Base-by-base conservation (phyloP, 2,113 vertebrate genomes). In the Budorcas taxicolor region DNA sequence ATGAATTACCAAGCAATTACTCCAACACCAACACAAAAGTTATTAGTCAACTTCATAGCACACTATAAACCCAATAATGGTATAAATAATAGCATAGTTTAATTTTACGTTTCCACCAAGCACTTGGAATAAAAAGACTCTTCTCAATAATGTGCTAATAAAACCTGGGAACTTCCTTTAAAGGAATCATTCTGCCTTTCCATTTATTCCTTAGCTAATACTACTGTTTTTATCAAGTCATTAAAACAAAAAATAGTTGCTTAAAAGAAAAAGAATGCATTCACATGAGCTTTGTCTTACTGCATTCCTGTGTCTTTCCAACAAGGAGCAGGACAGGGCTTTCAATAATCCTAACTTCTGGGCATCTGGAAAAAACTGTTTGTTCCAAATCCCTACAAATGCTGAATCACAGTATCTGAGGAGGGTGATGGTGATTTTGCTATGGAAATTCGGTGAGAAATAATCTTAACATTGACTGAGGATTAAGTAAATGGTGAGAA, bases 401-500 rank as follows among this genome's bases (percentile, higher is more conserved):
- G 74, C 33, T 97, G 92, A 98, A 97, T 97, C 82, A 97, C 87
- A 95, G 36, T 67, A 53, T 98, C 86, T 94, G 53, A 97, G 76
- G 36, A 97, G 58, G 47, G n/a, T 53, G 27, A 85, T 16, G 92
- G 64, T 96, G 92, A 97, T 94, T 97, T 97, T 96, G 21, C 87
- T 95, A 82, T 97, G 93, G 95, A 98, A 98, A 98, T 95, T 97
- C 95, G 94, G 76, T 93, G 93, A 98, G 8, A 67, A 85, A 60
- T 98, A 98, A 98, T 98, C 98, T 98, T 98, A 98, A 55, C 98
- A 98, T 95, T 98, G 98, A 98, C 92, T 98, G 98, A 98, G 96
- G 98, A 99, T 99, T 99, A 99, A 99, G 98, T 98, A 98, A 98
- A 98, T 97, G 95, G 96, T 98, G 98, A 98, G 98, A 98, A 99